Base-by-base conservation (phyloP, 2,797 vertebrate genomes). In the Neosilurus mollespiculum region DNA sequence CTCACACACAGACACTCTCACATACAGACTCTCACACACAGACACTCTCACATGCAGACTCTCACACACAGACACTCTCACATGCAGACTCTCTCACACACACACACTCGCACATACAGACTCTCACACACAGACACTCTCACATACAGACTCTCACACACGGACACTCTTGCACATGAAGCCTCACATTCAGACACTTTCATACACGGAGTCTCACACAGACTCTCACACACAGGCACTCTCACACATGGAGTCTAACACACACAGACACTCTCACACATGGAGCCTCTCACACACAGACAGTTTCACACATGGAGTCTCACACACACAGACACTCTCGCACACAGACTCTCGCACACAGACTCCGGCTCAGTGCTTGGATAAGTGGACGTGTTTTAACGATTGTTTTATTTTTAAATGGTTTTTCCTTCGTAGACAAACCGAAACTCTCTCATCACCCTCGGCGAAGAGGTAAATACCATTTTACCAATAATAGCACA, bases 381-480 rank as follows among this genome's bases (percentile, higher is more conserved):
- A 37, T 77, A 34, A 49, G 37, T 24, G 18, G 37, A 16, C 37
- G 54, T 22, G 43, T 69, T 83, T 81, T 81, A 84, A 82, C 54
- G 70, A 65, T 34, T 22, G 16, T 81, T 88, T 81, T 75, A 67
- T 83, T 85, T 73, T 18, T 0, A 66, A 87, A 80, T 82, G 0
- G 51, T 81, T 78, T 85, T 58, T 24, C 81, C 56, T 54, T 2
- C 6, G 37, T 65, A 26, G 80, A 81, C 70, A 80, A 82, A 82
- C 86, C 80, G 59, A 76, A 78, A 78, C 59, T 15, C 78, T 30
- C 82, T 69, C 18, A 22, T 53, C 61, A 81, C 71, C 72, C 67
- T 81, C 64, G 65, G 84, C 66, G 37, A 49, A 81, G 84, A 86
- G 80, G 84, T 87, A 88, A 86, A 88, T 88, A 88, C 81, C 80